These are phyloP conservation scores for Silurus asotus DNA, from an alignment of 2,113 vertebrate genomes.

Conservation along the genomic window DNA sequence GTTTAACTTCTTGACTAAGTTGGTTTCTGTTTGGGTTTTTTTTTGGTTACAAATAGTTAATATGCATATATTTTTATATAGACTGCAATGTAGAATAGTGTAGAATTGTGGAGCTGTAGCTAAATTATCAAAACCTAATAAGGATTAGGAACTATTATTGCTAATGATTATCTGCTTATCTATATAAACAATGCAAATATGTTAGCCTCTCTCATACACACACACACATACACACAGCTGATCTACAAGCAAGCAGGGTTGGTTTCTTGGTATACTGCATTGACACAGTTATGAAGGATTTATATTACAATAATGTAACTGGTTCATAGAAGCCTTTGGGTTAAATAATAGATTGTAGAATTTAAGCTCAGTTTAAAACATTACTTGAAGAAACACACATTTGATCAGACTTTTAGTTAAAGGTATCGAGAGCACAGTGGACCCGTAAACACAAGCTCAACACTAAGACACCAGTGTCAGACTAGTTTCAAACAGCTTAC, in stretches of 20 bases:
- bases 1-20: slow-evolving; percentile 9
- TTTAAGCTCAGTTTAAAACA: background rate
- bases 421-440: background rate
- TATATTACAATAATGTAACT: too few species aligned
- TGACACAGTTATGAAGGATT: background rate
- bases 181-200: background rate
- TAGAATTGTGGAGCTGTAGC: too few species aligned
- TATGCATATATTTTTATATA: background rate
- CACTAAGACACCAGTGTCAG: slow-evolving; percentile 18
- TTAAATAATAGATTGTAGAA: background rate
- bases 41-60: background rate
- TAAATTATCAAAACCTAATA: background rate
- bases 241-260: background rate
- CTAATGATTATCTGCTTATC: background rate
- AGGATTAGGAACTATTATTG: background rate
- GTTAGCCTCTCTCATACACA: background rate
- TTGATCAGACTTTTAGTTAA: background rate
- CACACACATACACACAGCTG: too few species aligned
- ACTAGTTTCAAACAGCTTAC: slow-evolving; percentile 29
- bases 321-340: background rate
- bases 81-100: background rate
- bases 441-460: slow-evolving; percentile 12
- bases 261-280: background rate
- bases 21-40: slow-evolving; percentile 39
- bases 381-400: background rate